Conservation (phyloP, 2,113 vertebrate genomes). For the Psettodes erumei region DNA sequence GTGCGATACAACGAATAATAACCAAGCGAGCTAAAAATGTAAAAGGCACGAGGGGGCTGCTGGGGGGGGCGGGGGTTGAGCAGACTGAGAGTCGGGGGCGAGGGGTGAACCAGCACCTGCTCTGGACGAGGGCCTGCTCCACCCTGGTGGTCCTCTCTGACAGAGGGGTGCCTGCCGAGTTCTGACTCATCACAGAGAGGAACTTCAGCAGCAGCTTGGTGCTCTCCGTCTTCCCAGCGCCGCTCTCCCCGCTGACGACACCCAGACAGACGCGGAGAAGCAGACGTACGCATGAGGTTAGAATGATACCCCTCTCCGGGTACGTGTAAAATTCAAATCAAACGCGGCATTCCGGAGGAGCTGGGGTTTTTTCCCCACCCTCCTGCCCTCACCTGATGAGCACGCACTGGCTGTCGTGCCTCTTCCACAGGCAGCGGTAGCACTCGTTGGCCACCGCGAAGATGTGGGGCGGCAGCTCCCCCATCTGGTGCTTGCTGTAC, state of each 20-base stretch:
- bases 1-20: not conserved
- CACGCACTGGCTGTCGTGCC: constrained; percentile 94
- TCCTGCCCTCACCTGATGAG: constrained; percentile 87
- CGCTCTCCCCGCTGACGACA: constrained; percentile 88
- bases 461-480: constrained; percentile 93
- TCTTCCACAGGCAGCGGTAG: constrained; percentile 95
- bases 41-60: not conserved
- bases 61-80: no score
- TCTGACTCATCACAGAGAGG: constrained; percentile 92
- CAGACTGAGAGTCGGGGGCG: not conserved
- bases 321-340: not conserved
- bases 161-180: constrained; percentile 78
- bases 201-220: constrained; percentile 93
- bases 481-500: constrained; percentile 91
- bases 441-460: constrained; percentile 95
- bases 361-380: not conserved
- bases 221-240: constrained; percentile 94
- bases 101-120: constrained; percentile 83
- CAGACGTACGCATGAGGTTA: not conserved
- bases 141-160: constrained; percentile 86
- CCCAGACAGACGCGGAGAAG: not conserved
- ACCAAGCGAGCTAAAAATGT: no score
- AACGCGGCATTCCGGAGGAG: not conserved
- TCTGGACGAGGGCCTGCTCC: constrained; percentile 92
- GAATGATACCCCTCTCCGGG: not conserved